phyloP scores from a whole-genome alignment of 2,113 vertebrate genomes.

The Chaenocephalus aceratus region DNA sequence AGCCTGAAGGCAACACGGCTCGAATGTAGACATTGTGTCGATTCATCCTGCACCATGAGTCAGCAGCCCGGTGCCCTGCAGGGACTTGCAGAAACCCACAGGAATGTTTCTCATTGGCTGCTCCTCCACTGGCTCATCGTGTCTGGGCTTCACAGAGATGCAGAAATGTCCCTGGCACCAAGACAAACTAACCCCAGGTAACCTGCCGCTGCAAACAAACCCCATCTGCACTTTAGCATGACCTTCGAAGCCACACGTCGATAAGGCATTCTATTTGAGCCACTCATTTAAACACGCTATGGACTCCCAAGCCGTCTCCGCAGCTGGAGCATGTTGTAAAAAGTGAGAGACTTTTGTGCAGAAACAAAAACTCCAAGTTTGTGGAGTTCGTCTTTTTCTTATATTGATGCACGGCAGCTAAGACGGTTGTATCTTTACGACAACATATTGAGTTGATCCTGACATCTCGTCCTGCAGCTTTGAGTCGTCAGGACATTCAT shows the following conservation, averaged over 20 bases:
- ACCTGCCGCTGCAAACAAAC: slow-evolving; percentile 7
- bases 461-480: neutral
- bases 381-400: too few relatives aligned
- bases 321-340: too few relatives aligned
- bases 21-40: too few relatives aligned
- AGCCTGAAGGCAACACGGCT: neutral
- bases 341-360: too few relatives aligned
- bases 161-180: slow-evolving; percentile 13
- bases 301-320: too few relatives aligned
- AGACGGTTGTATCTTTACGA: neutral
- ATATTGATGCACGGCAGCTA: neutral
- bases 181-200: neutral
- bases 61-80: slow-evolving; percentile 4
- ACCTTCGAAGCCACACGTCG: too few relatives aligned
- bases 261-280: too few relatives aligned
- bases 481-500: neutral
- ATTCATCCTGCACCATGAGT: too few relatives aligned
- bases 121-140: neutral
- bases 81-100: neutral
- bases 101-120: slow-evolving; percentile 31
- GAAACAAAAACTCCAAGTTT: too few relatives aligned
- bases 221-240: neutral
- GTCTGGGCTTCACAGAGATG: neutral
- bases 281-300: too few relatives aligned
- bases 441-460: neutral